A percentile compares a stretch with the other conserved stretches of the same genome.
Conservation (phyloP, 2,113 vertebrate species). For the Tauraco erythrolophus region DNA sequence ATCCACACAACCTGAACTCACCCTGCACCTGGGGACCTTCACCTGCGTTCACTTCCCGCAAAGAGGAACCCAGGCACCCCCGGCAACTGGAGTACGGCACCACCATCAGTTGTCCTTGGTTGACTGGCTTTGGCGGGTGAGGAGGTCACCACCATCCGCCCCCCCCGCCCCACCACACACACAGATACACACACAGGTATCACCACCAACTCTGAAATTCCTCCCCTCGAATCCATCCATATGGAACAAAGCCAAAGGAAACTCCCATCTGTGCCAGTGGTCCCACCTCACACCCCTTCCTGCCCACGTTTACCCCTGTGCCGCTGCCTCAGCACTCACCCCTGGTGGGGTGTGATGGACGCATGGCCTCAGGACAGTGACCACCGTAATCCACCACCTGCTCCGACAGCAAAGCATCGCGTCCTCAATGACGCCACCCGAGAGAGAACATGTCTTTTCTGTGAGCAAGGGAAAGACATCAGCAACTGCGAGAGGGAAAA, state of each 20-base stretch:
- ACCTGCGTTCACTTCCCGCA: neutral
- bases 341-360: neutral
- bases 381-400: fast-evolving
- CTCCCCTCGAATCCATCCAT: neutral
- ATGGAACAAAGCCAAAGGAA: neutral
- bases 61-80: neutral
- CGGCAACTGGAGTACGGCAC: fast-evolving
- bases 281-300: neutral
- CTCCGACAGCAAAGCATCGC: neutral
- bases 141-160: neutral
- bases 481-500: neutral
- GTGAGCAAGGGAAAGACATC: neutral
- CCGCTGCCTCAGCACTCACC: neutral
- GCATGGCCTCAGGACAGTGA: too few species aligned
- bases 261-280: too few species aligned
- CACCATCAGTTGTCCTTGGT: fast-evolving
- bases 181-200: neutral
- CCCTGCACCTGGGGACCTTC: neutral
- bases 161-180: too few species aligned
- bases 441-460: neutral
- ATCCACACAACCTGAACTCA: neutral
- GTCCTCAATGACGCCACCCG: neutral
- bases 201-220: neutral
- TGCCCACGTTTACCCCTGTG: neutral
- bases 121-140: neutral